Evolutionary conservation across 2,888 invertebrate genomes (phyloP), one percentile per base, ranked within the genome.

Genomic region (Heteromyza rotundicornis): DNA sequence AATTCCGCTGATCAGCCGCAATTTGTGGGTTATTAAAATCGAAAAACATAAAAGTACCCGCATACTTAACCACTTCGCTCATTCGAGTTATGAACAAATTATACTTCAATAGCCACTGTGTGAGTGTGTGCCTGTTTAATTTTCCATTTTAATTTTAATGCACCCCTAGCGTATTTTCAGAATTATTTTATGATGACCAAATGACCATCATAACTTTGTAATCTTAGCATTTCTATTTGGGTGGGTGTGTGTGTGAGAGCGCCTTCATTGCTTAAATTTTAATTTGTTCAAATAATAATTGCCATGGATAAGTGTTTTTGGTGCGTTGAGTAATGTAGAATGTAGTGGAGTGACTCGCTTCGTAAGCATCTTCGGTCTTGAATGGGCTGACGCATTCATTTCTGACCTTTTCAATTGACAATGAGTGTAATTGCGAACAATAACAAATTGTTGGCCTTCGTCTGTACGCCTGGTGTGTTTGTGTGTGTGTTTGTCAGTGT

Each of bases 251-350:
- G n/a, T n/a, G n/a, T n/a, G n/a, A n/a, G n/a, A n/a, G 40, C 40
- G 5, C 3, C 12, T n/a, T n/a, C 3, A 7, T 40, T n/a, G 3
- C 14, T 40, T 40, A 40, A 40, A 10, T 40, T 40, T 40, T 40
- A 40, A 40, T 40, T 40, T 57, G 57, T 24, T 57, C 27, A 47
- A 57, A 40, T 60, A 49, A 64, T 40, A 54, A 50, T 52, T 60
- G 54, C 23, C 49, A 47, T 50, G 36, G n/a, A 54, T 53, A 49
- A 32, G 16, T 64, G 14, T 54, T 17, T 60, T 8, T 64, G 16
- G 19, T 60, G 19, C 60, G 20, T 44, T 32, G 32, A 32, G 32
- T 5, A 32, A n/a, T n/a, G 16, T 40, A n/a, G 40, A 40, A 7
- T 27, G 27, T 27, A 7, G 27, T 7, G 7, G 5, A 10, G 27